Base-by-base conservation (phyloP, 2,888 invertebrate genomes). In the Periphyllus acericola region DNA sequence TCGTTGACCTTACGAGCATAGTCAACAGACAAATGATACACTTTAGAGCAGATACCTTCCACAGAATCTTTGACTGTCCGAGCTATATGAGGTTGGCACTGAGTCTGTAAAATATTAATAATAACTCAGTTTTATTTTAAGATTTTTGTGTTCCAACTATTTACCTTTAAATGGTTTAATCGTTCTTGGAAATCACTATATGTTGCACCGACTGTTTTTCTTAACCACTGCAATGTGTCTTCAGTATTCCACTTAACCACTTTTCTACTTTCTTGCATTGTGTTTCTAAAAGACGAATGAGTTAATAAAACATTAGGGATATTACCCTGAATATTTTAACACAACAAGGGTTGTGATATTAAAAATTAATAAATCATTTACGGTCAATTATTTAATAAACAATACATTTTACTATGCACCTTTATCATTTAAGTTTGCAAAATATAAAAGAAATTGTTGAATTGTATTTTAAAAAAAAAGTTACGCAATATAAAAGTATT, bases 201-300 rank as follows among this genome's bases (percentile, higher is more conserved):
- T 3, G 97, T 97, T 21, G 98, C 98, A 86, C 97, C 98, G 55
- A 97, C 96, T 19, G 98, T 98, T 91, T 96, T 94, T 91, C 98
- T 94, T 82, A 99, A 92, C 98, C 98, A 99, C 90, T 97, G 96
- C 92, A 99, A 98, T 40, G 98, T 98, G 90, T 99, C 98, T 91
- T 99, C 98, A 0, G 98, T 98, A 93, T 98, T 98, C 99, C 99
- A 99, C 92, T 98, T 99, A 0, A 99, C 98, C 25, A 98, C 96
- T 92, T 99, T 99, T 89, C 99, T 94, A 91, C 98, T 97, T 91
- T 98, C 98, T 0, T 97, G 95, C 46, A 97, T 96, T 17, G 96
- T 96, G 91, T 97, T 97, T 90, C 98, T 94, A 89, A 29, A 90
- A 89, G 82, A 40, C 3, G 72, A 71, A 71, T 34, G 34, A n/a